Evolutionary conservation across 2,888 invertebrate genomes (phyloP).

Genomic region (Beris morrisii): DNA sequence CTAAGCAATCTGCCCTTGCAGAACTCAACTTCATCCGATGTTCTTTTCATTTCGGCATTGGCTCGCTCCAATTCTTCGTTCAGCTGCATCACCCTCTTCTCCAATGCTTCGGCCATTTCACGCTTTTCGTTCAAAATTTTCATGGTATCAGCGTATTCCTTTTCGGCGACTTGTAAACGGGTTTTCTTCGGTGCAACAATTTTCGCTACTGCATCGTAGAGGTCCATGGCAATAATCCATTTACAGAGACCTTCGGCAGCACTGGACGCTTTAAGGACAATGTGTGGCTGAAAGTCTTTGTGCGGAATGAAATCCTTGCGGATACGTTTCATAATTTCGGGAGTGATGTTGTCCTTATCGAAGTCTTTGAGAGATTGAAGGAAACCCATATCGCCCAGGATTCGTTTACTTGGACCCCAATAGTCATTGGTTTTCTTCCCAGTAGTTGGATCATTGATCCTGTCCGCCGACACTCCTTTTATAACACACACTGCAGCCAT

Average conservation of each 20-base stretch:
- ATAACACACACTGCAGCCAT: conserved; percentile 71
- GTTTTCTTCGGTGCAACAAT: conserved; percentile 87
- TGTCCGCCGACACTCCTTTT: conserved; percentile 67
- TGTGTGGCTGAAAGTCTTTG: conserved; percentile 78
- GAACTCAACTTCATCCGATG: conserved; percentile 76
- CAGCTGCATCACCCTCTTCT: conserved; percentile 72
- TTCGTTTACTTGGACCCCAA: conserved; percentile 84
- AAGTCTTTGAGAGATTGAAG: conserved; percentile 80
- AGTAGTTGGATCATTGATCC: conserved; percentile 64
- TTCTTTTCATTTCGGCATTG: conserved; percentile 74
- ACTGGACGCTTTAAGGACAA: conserved; percentile 78
- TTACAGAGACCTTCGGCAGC: conserved; percentile 92
- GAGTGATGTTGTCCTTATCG: conserved; percentile 72
- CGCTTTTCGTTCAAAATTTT: conserved; percentile 82
- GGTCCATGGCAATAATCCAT: conserved; percentile 92
- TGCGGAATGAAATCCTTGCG: conserved; percentile 76
- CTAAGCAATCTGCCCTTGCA: conserved; percentile 83
- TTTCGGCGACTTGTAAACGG: conserved; percentile 77
- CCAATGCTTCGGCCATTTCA: conserved; percentile 73
- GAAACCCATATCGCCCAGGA: conserved; percentile 83
- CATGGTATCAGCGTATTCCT: conserved; percentile 80
- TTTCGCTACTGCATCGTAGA: conserved; percentile 85
- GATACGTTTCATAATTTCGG: conserved; percentile 78
- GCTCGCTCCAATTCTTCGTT: conserved; percentile 72
- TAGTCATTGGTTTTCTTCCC: conserved; percentile 86